phyloP scores from a whole-genome alignment of 2,888 invertebrate genomes.

The Mesoligia furuncula region DNA sequence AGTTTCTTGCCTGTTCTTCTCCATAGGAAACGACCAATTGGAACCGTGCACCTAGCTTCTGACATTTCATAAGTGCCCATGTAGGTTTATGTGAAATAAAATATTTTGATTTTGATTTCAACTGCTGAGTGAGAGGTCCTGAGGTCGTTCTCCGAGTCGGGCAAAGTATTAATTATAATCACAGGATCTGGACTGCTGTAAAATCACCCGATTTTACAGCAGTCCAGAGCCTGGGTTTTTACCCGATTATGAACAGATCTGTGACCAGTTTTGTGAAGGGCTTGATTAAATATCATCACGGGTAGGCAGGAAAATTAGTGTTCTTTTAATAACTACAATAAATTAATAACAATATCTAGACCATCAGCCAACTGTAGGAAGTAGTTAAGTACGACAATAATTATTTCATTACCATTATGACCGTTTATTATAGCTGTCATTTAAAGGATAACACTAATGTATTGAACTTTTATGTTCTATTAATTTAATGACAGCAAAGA shows the following conservation, averaged over 20 bases:
- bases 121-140: not conserved
- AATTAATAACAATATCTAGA: not conserved
- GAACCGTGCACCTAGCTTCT: no score
- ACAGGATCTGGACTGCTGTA: not conserved
- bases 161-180: not conserved
- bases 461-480: not conserved
- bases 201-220: not conserved
- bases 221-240: not conserved
- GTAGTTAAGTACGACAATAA: not conserved
- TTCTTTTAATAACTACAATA: not conserved
- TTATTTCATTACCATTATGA: no score
- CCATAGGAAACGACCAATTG: no score
- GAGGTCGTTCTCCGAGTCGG: not conserved
- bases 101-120: no score
- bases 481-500: no score
- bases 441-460: not conserved
- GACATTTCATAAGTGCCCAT: no score
- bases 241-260: not conserved
- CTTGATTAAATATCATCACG: not conserved
- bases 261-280: not conserved
- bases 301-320: not conserved
- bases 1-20: no score
- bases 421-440: not conserved
- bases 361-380: not conserved
- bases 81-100: no score